Evolutionary conservation across 2,888 invertebrate genomes (phyloP), one percentile per base, ranked within the genome.

Genomic region (Rhaphigaster nebulosa): DNA sequence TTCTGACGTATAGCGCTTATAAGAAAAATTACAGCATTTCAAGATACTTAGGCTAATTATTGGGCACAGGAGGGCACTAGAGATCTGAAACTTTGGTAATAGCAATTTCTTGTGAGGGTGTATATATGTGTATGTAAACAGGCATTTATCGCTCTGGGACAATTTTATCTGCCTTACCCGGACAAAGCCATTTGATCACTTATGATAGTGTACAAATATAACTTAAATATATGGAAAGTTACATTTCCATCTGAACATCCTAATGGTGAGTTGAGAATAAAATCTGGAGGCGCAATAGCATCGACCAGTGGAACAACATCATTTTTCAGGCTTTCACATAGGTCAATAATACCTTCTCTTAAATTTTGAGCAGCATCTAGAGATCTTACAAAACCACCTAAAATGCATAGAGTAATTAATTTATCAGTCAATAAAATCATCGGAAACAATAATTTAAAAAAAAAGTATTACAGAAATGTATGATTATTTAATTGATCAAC

Each of bases 201-300:
- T 65, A 65, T 65, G 29, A 38, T 23, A 18, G 38, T 38, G 2
- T 38, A 34, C 1, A 34, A 76, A 76, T 76, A 76, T 38, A 38
- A 38, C 10, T 38, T n/a, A n/a, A n/a, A n/a, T n/a, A n/a, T n/a
- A n/a, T n/a, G n/a, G n/a, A n/a, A n/a, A n/a, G 89, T 91, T 93
- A 95, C 95, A 93, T 95, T 93, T 92, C 96, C 96, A 93, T 96
- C 95, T 1, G 95, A 94, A 92, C 94, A 93, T 88, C 96, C 96
- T 41, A 96, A 94, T 87, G 95, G 94, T n/a, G 96, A 96, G 93
- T 95, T 95, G 8, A 96, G 93, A 89, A 96, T 94, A 92, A 95
- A 96, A 93, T 96, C 96, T 87, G 96, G 95, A 12, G 96, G 96
- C 34, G 96, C 95, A 80, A 96, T 93, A 50, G 94, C 95, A 93